Conservation (phyloP, 2,797 vertebrate genomes). For the Perdix hodgsoniae region DNA sequence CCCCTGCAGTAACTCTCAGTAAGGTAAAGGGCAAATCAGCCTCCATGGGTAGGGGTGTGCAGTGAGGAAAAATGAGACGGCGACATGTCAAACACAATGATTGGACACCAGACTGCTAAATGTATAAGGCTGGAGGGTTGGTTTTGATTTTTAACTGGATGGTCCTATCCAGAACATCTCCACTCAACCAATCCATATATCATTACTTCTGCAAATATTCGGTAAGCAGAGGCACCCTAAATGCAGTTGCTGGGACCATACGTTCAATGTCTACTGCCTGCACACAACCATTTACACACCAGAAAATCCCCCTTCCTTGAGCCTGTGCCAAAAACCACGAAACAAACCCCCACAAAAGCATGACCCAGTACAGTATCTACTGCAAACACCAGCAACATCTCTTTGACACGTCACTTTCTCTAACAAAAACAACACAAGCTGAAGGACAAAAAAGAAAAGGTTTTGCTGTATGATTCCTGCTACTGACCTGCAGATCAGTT, state of each 20-base stretch:
- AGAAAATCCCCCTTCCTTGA: background rate
- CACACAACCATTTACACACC: background rate
- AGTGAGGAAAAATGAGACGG: background rate
- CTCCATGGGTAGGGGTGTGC: accelerated
- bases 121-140: accelerated
- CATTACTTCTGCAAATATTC: background rate
- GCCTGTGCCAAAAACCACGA: background rate
- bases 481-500: background rate
- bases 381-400: background rate
- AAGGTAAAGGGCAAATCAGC: background rate
- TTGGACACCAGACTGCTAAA: background rate
- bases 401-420: background rate
- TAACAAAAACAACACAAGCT: background rate
- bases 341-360: background rate
- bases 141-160: background rate
- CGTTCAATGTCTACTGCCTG: background rate
- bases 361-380: background rate
- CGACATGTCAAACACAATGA: background rate
- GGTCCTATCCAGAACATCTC: background rate
- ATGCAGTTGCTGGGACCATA: background rate
- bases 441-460: background rate
- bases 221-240: background rate
- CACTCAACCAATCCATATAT: background rate
- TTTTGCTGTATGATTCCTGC: background rate
- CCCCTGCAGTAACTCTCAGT: background rate